phyloP scores from a whole-genome alignment of 2,888 invertebrate genomes.

The Pristionchus exspectatus region DNA sequence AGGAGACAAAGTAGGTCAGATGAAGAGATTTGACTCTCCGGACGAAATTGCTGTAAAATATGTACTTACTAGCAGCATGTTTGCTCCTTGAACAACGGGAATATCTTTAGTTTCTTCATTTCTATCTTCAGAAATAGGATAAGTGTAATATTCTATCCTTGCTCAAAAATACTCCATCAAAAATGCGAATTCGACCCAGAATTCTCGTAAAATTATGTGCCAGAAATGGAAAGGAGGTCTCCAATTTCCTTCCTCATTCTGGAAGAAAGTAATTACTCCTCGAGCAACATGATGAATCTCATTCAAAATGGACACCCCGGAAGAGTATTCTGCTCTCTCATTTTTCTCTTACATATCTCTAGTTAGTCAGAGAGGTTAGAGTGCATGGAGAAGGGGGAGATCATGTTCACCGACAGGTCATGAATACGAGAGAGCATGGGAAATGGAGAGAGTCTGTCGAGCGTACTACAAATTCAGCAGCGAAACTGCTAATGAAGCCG shows the following conservation, averaged over 20 bases:
- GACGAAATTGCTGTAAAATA: too few relatives aligned
- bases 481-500: neutral
- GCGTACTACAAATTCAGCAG: neutral
- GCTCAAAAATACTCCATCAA: neutral
- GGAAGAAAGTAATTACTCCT: neutral
- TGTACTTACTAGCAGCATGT: too few relatives aligned
- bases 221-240: neutral
- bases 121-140: neutral
- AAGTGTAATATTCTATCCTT: neutral
- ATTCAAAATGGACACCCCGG: neutral
- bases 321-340: neutral
- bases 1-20: too few relatives aligned
- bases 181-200: neutral
- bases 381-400: neutral
- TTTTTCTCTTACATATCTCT: neutral
- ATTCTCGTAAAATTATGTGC: neutral
- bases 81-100: too few relatives aligned
- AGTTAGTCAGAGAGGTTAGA: neutral
- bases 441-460: neutral
- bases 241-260: neutral
- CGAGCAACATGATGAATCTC: slow-evolving; percentile 9
- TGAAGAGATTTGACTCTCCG: too few relatives aligned
- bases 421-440: neutral
- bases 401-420: neutral
- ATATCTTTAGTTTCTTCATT: too few relatives aligned